phyloP scores from a whole-genome alignment of 2,888 invertebrate genomes.

The Hydroisotoma schaefferi region DNA sequence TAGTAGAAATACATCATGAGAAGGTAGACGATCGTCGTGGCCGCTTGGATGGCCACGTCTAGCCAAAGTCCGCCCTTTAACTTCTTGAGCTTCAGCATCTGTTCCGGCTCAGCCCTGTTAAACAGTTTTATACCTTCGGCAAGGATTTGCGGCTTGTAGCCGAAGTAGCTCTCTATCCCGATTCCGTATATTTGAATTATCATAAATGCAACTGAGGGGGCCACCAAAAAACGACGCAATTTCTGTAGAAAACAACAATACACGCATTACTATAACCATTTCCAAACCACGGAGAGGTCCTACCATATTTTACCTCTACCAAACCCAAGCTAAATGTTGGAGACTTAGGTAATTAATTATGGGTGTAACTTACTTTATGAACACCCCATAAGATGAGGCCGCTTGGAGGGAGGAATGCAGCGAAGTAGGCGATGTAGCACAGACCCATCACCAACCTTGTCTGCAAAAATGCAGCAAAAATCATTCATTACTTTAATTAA shows the following conservation, averaged over 20 bases:
- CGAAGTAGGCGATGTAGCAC: slow-evolving; percentile 37
- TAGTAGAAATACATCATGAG: slow-evolving; percentile 39
- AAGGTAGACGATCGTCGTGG: slow-evolving; percentile 21
- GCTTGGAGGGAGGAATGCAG: slow-evolving; percentile 36
- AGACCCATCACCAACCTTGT: slow-evolving; percentile 27
- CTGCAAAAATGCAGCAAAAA: slow-evolving; percentile 10
- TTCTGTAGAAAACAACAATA: slow-evolving; percentile 17
- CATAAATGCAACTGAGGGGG: slow-evolving; percentile 31
- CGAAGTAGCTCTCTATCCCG: slow-evolving; percentile 24
- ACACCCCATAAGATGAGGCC: slow-evolving; percentile 39
- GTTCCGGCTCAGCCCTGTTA: neutral
- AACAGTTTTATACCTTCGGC: slow-evolving; percentile 24
- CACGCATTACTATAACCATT: neutral
- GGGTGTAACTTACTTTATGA: slow-evolving; percentile 39
- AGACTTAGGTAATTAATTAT: neutral
- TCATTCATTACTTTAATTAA: neutral
- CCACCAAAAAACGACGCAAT: slow-evolving; percentile 34
- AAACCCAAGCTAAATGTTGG: neutral
- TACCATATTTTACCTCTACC: neutral
- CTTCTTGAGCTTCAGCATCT: slow-evolving; percentile 9
- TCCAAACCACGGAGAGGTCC: neutral
- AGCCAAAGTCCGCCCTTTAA: slow-evolving; percentile 21
- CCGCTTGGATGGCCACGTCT: slow-evolving; percentile 15
- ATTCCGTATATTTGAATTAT: slow-evolving; percentile 30
- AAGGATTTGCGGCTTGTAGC: slow-evolving; percentile 22